These are phyloP conservation scores for Salmo trutta DNA, from an alignment of 2,797 vertebrate genomes.

Conservation along the genomic window DNA sequence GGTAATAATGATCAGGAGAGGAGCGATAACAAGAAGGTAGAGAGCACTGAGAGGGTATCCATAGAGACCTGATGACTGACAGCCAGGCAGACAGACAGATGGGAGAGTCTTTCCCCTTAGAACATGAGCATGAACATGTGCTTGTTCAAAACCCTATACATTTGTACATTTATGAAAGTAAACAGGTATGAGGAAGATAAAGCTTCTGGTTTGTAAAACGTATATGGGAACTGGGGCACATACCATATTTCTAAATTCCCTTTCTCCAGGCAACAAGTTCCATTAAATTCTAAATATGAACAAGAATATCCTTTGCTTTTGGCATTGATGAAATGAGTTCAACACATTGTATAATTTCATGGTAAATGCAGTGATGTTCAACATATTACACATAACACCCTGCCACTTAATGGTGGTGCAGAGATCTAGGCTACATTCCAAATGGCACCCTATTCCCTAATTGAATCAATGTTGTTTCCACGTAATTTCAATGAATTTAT, in stretches of 20 bases:
- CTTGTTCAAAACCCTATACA: constrained; percentile 45
- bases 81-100: constrained; percentile 62
- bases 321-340: neutral
- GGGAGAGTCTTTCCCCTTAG: constrained; percentile 49
- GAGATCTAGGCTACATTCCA: no score
- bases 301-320: neutral
- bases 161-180: constrained; percentile 32
- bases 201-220: neutral
- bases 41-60: constrained; percentile 67
- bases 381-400: no score
- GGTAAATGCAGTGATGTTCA: no score
- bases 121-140: constrained; percentile 45
- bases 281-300: neutral
- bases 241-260: neutral
- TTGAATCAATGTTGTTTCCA: no score
- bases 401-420: no score
- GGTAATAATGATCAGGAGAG: constrained; percentile 75
- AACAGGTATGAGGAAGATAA: constrained; percentile 40
- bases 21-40: constrained; percentile 72
- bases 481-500: no score
- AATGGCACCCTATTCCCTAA: no score
- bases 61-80: constrained; percentile 66
- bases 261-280: neutral
- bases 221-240: neutral
- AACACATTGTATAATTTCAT: neutral